phyloP scores from a whole-genome alignment of 2,888 invertebrate species.

The Trissolcus brochymenae region DNA sequence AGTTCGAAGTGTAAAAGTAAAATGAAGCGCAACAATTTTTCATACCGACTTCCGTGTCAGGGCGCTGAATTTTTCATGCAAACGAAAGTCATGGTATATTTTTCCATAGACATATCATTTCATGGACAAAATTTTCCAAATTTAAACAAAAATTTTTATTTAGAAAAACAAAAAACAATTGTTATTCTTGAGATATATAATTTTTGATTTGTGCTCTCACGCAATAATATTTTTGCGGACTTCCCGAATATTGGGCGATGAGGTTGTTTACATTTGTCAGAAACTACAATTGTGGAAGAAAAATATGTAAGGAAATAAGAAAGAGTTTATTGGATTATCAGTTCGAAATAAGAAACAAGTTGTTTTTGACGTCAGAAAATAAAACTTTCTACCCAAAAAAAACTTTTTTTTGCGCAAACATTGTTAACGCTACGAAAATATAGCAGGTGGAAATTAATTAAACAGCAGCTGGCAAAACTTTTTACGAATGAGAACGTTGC shows the following conservation, averaged over 20 bases:
- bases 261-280: constrained; percentile 32
- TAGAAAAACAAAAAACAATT: no score
- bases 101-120: background rate
- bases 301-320: constrained; percentile 17
- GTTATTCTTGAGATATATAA: no score
- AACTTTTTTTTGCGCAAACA: no score
- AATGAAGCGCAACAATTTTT: constrained; percentile 22
- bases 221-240: constrained; percentile 7
- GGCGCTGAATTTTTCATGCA: background rate
- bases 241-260: constrained; percentile 12
- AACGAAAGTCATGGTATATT: constrained; percentile 1
- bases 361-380: constrained; percentile 2
- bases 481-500: no score
- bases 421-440: no score
- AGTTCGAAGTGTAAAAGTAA: constrained; percentile 4
- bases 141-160: no score
- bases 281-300: background rate
- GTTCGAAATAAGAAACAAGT: constrained; percentile 2
- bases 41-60: no score
- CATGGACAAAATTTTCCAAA: no score
- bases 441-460: no score
- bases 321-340: background rate
- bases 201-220: background rate
- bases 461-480: no score
- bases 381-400: no score